phyloP scores from a whole-genome alignment of 2,888 invertebrate species.

The Conchocele bisecta region DNA sequence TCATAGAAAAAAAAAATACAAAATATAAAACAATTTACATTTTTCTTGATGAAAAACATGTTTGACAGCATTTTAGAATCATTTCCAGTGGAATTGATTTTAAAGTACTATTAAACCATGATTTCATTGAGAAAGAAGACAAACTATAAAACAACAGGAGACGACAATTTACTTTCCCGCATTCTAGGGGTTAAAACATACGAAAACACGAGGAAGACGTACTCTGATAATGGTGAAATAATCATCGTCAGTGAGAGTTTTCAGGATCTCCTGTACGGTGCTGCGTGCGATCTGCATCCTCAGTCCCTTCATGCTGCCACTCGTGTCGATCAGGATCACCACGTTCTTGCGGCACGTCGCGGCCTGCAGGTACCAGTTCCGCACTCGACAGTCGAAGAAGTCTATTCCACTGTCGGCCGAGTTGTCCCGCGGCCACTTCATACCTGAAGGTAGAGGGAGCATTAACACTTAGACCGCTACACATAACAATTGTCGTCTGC shows the following conservation, averaged over 20 bases:
- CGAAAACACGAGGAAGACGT: constrained; percentile 32
- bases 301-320: constrained; percentile 98
- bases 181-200: no score
- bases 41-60: no score
- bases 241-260: constrained; percentile 98
- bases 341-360: constrained; percentile 99
- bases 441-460: constrained; percentile 84
- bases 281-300: constrained; percentile 94
- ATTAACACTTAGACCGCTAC: no score
- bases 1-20: neutral
- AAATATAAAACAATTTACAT: neutral
- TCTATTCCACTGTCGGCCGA: constrained; percentile 85
- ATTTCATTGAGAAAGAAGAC: no score
- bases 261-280: constrained; percentile 93
- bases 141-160: no score
- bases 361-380: constrained; percentile 98
- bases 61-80: no score
- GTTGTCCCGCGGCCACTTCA: constrained; percentile 86
- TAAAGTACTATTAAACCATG: no score
- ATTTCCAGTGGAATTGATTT: no score
- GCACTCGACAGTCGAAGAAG: constrained; percentile 95
- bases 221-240: constrained; percentile 94
- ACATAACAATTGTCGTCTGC: no score
- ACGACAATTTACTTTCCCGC: no score
- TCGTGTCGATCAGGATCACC: constrained; percentile 95